Evolutionary conservation across 2,888 invertebrate species (phyloP).

Genomic region (Monoplex corrugatus): DNA sequence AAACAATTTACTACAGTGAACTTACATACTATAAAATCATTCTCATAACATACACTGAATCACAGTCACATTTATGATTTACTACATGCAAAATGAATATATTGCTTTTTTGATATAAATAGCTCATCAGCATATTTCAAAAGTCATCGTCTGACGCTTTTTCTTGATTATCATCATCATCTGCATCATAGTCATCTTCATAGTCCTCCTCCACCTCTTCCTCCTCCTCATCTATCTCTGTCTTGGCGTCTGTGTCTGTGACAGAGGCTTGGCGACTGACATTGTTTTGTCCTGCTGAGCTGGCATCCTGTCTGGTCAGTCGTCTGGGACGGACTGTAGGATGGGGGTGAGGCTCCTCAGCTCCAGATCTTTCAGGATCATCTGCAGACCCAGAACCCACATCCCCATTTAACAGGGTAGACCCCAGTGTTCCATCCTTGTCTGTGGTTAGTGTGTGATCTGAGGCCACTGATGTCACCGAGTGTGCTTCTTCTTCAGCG

Average conservation of each 20-base stretch:
- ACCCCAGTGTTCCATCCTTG: neutral
- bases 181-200: constrained; percentile 59
- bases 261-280: constrained; percentile 18
- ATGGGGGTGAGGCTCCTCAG: neutral
- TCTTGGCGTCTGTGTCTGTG: constrained; percentile 28
- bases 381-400: neutral
- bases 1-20: neutral
- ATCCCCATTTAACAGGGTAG: neutral
- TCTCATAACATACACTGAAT: too few relatives aligned
- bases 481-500: constrained; percentile 28
- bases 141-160: constrained; percentile 62
- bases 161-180: constrained; percentile 55
- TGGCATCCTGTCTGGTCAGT: constrained; percentile 6
- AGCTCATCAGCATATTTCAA: constrained; percentile 33
- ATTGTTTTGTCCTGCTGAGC: neutral
- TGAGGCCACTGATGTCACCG: neutral
- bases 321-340: constrained; percentile 27
- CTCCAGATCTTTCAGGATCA: neutral
- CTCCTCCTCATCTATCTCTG: constrained; percentile 44
- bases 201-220: constrained; percentile 58
- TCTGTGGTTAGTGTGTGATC: neutral
- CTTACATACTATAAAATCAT: neutral
- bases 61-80: too few relatives aligned
- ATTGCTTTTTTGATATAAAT: neutral
- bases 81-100: too few relatives aligned